These are phyloP conservation scores for Callipepla squamata DNA, from an alignment of 2,113 vertebrate genomes.

Conservation along the genomic window DNA sequence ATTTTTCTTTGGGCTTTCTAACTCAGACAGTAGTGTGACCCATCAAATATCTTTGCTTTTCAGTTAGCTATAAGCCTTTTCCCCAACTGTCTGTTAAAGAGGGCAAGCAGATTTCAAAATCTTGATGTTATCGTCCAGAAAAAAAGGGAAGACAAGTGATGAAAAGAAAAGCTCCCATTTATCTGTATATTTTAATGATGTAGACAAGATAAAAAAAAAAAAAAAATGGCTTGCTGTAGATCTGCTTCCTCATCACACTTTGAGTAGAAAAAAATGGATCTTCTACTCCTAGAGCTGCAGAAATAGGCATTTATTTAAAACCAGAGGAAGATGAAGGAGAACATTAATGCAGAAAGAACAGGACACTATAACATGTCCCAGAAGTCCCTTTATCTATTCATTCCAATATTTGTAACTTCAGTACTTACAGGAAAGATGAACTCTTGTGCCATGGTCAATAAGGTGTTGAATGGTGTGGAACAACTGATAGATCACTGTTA, in stretches of 20 bases:
- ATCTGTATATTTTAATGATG: background rate
- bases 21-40: background rate
- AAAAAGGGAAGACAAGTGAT: background rate
- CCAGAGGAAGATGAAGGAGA: background rate
- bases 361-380: background rate
- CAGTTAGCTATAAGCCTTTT: background rate
- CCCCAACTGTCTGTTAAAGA: background rate
- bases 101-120: background rate
- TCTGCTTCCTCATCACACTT: background rate
- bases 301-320: background rate
- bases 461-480: background rate
- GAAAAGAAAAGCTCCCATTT: background rate
- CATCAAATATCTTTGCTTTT: background rate
- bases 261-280: background rate
- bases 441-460: background rate
- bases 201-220: background rate
- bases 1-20: background rate
- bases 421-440: background rate
- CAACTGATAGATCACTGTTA: background rate
- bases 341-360: background rate
- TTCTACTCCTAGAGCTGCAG: background rate
- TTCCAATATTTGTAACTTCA: conserved; percentile 17
- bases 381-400: background rate
- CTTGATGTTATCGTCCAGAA: background rate
- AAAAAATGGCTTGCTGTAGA: background rate